Percentiles rank a stretch among this genome's conserved stretches.
Conservation (phyloP, 2,888 invertebrate genomes). For the Allophyes oxyacanthae region DNA sequence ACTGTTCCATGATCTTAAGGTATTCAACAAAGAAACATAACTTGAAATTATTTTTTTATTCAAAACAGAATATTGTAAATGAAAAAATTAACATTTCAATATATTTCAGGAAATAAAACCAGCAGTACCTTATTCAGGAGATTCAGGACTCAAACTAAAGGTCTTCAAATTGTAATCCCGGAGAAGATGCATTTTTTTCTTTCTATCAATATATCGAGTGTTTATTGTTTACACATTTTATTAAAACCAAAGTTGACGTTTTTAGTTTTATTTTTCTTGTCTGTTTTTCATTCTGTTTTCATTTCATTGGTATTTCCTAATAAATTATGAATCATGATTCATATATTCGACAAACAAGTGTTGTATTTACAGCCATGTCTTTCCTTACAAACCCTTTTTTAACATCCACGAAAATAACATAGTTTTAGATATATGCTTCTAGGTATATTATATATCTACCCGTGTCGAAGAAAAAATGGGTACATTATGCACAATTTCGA, state of each 20-base stretch:
- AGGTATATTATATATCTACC: no score
- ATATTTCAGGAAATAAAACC: conserved; percentile 81
- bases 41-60: background rate
- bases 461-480: no score
- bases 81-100: conserved; percentile 8
- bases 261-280: conserved; percentile 20
- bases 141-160: conserved; percentile 30
- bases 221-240: conserved; percentile 13
- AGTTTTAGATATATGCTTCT: no score
- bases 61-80: background rate
- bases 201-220: background rate
- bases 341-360: no score
- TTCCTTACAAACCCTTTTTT: no score
- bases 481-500: no score
- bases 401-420: no score
- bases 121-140: conserved; percentile 67
- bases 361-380: no score
- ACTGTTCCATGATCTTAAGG: conserved; percentile 78
- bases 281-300: background rate
- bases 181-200: background rate
- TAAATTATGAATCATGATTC: no score
- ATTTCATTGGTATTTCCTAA: background rate
- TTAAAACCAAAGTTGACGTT: conserved; percentile 28
- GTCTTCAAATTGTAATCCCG: conserved; percentile 26
- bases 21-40: conserved; percentile 42